Evolutionary conservation across 2,113 vertebrate genomes (phyloP), one percentile per base, ranked within the genome.

Genomic region (Anoura caudifer): DNA sequence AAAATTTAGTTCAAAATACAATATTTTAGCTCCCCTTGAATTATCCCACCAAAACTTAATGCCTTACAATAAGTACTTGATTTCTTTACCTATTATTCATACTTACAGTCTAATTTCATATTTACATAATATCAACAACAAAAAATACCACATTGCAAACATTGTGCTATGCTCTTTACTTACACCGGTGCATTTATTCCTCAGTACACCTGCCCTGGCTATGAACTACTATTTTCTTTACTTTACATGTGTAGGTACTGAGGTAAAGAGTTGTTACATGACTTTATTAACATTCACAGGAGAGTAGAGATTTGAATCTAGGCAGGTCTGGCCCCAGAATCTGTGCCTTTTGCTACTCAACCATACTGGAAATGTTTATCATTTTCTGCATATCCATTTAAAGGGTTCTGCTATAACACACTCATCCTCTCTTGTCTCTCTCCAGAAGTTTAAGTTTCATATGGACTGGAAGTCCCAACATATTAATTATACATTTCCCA

Each of bases 301-400:
- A 94, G 4, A 86, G 38, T 59, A 85, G 59, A 91, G 31, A 86
- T 87, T 54, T 87, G 54, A 87, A 90, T 56, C 26, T 17, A 84
- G 87, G n/a, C 2, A 50, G 5, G 15, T 70, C 41, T 87, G 73
- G 50, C 28, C 72, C 41, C 12, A 92, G 50, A 93, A 93, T 38
- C 38, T 72, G 17, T 80, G 19, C 20, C 41, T 90, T 88, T 89
- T 67, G 54, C 77, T 81, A 85, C 9, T 87, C 67, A 56, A 24
- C 12, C 20, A 88, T 45, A 76, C 41, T 87, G 87, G 20, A 52
- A 47, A 33, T 11, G 50, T 97, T 98, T 98, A 98, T 97, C 89
- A 92, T 95, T 97, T 96, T 96, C 90, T 92, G 70, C 77, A 79
- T n/a, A 91, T 79, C 93, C 85, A 95, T 86, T 97, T 95, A 85